Conservation (phyloP, 1,140 invertebrate genomes). For the Pectinophora gossypiella region DNA sequence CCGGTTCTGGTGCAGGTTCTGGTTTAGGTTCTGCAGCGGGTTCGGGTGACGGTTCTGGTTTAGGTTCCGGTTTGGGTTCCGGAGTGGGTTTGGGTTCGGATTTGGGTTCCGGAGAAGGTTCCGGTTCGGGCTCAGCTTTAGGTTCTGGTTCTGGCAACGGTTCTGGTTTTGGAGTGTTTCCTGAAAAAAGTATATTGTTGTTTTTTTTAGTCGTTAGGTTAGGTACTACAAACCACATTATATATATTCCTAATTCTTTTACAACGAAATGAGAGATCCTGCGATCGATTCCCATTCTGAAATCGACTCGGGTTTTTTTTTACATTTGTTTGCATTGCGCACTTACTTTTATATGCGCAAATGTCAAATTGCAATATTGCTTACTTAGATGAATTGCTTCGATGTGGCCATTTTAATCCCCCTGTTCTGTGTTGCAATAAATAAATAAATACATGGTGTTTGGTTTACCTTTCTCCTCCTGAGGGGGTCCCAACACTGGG, state of each 20-base stretch:
- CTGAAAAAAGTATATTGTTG: constrained; percentile 21
- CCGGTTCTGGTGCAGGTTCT: constrained; percentile 57
- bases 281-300: no score
- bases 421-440: no score
- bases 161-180: constrained; percentile 36
- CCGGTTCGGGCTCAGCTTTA: constrained; percentile 27
- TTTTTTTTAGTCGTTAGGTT: background rate
- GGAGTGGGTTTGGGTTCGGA: constrained; percentile 58
- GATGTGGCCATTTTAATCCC: no score
- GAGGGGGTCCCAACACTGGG: constrained; percentile 78
- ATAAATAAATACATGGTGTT: no score
- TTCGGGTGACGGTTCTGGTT: constrained; percentile 39
- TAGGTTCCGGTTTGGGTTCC: constrained; percentile 48
- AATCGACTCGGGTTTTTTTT: no score
- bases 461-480: constrained; percentile 37
- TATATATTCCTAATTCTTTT: no score
- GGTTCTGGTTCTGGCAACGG: constrained; percentile 48
- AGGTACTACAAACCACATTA: no score
- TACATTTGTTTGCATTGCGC: no score
- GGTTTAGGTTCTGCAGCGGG: constrained; percentile 43
- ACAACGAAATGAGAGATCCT: no score
- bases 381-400: no score
- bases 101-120: constrained; percentile 59
- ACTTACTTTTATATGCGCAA: no score
- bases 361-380: no score